Percentiles rank a stretch among this genome's conserved stretches.
Conservation (phyloP, 1,140 invertebrate genomes). For the Caenorhabditis remanei region DNA sequence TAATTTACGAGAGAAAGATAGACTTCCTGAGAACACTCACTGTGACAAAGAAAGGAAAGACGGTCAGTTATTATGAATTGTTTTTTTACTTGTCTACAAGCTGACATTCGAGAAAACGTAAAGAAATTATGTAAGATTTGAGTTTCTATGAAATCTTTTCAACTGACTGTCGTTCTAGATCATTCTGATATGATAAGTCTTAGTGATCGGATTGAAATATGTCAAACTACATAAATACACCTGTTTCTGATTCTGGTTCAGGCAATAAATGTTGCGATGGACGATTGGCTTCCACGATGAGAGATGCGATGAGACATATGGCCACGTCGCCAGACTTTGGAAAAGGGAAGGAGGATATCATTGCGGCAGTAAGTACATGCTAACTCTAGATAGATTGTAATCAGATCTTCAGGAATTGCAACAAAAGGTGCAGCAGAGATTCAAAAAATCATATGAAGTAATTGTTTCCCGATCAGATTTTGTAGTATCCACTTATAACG, state of each 20-base stretch:
- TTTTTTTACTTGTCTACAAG: neutral
- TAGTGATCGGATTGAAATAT: neutral
- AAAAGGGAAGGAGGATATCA: conserved; percentile 8
- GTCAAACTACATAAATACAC: neutral
- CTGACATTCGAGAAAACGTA: neutral
- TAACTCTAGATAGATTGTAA: too few relatives aligned
- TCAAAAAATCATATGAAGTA: conserved; percentile 55
- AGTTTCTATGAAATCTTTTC: too few relatives aligned
- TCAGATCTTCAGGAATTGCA: conserved; percentile 50
- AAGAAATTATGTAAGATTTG: too few relatives aligned
- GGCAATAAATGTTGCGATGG: conserved; percentile 41
- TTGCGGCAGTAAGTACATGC: neutral
- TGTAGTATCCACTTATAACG: conserved; percentile 26
- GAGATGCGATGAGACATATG: conserved; percentile 46
- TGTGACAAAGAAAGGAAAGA: conserved; percentile 43
- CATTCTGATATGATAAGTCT: neutral
- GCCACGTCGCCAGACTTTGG: conserved; percentile 18
- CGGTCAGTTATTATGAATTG: conserved; percentile 5
- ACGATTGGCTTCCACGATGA: conserved; percentile 29
- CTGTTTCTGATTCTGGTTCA: neutral
- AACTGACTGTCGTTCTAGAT: neutral
- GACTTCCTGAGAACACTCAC: conserved; percentile 36
- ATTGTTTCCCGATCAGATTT: conserved; percentile 57
- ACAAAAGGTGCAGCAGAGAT: conserved; percentile 48
- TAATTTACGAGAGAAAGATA: conserved; percentile 36